A percentile compares a stretch with the other conserved stretches of the same genome.
These are phyloP conservation scores for Chloroceryle inda DNA, from an alignment of 2,797 vertebrate species.

Conservation along the genomic window DNA sequence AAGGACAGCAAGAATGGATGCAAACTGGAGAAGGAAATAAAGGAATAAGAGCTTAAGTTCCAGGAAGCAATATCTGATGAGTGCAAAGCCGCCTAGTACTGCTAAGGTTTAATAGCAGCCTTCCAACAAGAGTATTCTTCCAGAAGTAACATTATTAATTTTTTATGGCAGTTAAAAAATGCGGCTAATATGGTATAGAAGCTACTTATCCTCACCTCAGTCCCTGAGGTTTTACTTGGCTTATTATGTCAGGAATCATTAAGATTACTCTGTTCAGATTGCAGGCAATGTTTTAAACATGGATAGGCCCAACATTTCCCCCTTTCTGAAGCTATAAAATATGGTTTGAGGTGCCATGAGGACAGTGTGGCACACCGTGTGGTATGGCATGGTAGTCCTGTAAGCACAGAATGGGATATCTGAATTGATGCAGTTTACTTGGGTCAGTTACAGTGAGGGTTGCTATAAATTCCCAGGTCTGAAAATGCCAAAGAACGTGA, in stretches of 20 bases:
- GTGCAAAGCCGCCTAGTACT: neutral
- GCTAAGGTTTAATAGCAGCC: neutral
- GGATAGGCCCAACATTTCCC: neutral
- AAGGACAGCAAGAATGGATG: neutral
- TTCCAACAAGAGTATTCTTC: neutral
- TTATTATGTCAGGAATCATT: neutral
- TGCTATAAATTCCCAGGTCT: too few species aligned
- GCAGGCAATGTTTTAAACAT: neutral
- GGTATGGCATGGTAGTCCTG: neutral
- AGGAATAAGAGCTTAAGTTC: neutral
- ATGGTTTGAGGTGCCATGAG: neutral
- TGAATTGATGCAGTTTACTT: too few species aligned
- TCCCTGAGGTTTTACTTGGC: neutral
- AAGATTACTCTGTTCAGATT: neutral
- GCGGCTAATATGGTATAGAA: fast-evolving
- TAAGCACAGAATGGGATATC: too few species aligned
- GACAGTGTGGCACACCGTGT: too few species aligned
- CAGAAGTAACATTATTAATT: neutral
- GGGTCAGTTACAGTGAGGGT: too few species aligned
- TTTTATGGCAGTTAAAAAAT: neutral
- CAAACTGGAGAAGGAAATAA: neutral
- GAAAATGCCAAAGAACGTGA: too few species aligned
- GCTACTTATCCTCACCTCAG: neutral
- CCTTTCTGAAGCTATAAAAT: neutral
- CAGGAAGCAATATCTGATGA: neutral